These are phyloP conservation scores for Limenitis camilla DNA, from an alignment of 2,888 invertebrate genomes.

Conservation along the genomic window DNA sequence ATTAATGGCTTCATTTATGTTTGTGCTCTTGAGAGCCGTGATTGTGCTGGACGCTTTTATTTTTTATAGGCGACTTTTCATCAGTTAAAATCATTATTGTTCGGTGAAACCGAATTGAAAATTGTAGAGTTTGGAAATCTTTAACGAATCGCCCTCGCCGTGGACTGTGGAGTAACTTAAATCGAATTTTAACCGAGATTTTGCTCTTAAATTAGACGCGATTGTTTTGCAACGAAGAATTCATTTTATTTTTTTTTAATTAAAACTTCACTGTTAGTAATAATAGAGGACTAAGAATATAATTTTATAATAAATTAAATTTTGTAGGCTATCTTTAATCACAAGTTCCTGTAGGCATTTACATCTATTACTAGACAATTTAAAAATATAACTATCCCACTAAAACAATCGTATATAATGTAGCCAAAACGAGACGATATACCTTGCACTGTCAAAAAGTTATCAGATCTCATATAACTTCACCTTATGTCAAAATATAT, in stretches of 20 bases:
- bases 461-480: too few species aligned
- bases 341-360: conserved; percentile 48
- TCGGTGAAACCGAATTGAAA: conserved; percentile 54
- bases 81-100: conserved; percentile 63
- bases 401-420: too few species aligned
- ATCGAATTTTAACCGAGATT: conserved; percentile 19
- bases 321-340: too few species aligned
- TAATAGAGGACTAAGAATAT: neutral
- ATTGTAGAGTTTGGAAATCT: conserved; percentile 48
- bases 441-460: too few species aligned
- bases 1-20: conserved; percentile 74
- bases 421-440: too few species aligned
- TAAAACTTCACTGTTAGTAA: conserved; percentile 1
- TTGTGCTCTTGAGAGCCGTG: conserved; percentile 70
- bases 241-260: conserved; percentile 9
- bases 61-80: conserved; percentile 46
- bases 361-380: too few species aligned
- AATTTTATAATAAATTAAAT: neutral
- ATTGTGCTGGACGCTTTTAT: conserved; percentile 58
- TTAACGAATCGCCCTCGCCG: conserved; percentile 28
- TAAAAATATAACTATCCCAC: too few species aligned
- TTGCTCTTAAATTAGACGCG: conserved; percentile 19
- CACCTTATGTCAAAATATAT: too few species aligned
- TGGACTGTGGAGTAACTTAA: conserved; percentile 22
- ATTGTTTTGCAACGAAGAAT: conserved; percentile 13